phyloP scores from a whole-genome alignment of 2,797 vertebrate genomes.

The Sciurus carolinensis region DNA sequence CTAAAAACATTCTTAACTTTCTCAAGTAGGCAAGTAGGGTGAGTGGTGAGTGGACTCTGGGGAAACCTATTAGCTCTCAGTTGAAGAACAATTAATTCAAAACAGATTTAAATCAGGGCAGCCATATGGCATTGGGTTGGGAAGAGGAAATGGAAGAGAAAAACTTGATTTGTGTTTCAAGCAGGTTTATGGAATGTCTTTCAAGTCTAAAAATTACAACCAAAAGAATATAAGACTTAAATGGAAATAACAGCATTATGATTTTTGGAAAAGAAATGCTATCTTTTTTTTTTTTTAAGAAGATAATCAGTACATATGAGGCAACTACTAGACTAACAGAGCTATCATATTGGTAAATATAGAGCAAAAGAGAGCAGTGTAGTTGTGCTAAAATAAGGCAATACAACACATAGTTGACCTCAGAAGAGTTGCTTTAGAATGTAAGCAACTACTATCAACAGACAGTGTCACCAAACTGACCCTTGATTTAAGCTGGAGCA shows the following conservation, averaged over 20 bases:
- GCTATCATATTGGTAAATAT: not conserved
- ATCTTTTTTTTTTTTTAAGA: not conserved
- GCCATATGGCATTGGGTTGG: not conserved
- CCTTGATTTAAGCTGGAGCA: not conserved
- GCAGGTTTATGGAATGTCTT: slow-evolving; percentile 57
- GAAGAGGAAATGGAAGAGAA: slow-evolving; percentile 30
- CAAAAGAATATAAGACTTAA: slow-evolving; percentile 49
- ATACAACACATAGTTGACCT: not conserved
- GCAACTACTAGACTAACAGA: not conserved
- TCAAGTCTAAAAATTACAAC: slow-evolving; percentile 60
- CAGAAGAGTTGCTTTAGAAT: not conserved
- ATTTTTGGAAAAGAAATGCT: slow-evolving; percentile 29
- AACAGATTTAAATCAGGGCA: slow-evolving; percentile 55
- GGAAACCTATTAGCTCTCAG: slow-evolving; percentile 48
- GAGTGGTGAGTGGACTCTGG: not conserved
- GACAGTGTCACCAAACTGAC: not conserved
- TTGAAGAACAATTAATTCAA: slow-evolving; percentile 68
- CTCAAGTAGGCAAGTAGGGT: not conserved
- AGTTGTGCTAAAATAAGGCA: not conserved
- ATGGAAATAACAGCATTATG: not conserved
- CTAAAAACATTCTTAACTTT: slow-evolving; percentile 24
- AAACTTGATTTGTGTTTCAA: slow-evolving; percentile 31
- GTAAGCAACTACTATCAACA: not conserved
- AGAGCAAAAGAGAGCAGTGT: not conserved
- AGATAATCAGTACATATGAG: slow-evolving; percentile 5